phyloP scores from a whole-genome alignment of 2,113 vertebrate species.

The Psammodynastes pulverulentus region DNA sequence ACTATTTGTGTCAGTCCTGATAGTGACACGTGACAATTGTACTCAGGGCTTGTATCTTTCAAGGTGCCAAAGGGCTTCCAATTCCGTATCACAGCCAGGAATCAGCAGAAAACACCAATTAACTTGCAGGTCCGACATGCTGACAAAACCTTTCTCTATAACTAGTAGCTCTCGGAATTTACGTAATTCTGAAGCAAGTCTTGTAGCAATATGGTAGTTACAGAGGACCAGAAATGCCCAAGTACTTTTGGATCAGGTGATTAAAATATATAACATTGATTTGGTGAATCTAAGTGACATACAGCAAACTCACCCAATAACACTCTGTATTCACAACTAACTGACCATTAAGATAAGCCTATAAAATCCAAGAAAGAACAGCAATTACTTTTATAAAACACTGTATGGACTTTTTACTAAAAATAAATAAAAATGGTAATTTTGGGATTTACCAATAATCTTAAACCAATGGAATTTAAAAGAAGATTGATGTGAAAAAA shows the following conservation, averaged over 20 bases:
- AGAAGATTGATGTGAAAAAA: background rate
- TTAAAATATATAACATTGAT: background rate
- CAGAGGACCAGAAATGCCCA: slow-evolving; percentile 52
- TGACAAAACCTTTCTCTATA: slow-evolving; percentile 68
- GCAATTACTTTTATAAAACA: background rate
- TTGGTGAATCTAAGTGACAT: background rate
- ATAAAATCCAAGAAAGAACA: background rate
- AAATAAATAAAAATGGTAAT: background rate
- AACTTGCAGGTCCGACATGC: slow-evolving; percentile 77
- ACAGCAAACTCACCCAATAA: background rate
- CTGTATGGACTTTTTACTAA: background rate
- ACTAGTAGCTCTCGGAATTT: slow-evolving; percentile 67
- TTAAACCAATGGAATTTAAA: background rate
- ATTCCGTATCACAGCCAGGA: slow-evolving; percentile 80
- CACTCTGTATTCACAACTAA: background rate
- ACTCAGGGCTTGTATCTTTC: slow-evolving; percentile 75
- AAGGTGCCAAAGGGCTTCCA: slow-evolving; percentile 78
- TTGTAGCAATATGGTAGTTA: slow-evolving; percentile 53
- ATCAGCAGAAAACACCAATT: slow-evolving; percentile 77
- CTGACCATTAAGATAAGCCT: background rate
- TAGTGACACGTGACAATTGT: slow-evolving; percentile 76
- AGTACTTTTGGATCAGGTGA: background rate
- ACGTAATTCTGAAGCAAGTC: slow-evolving; percentile 68
- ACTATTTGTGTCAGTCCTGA: slow-evolving; percentile 67
- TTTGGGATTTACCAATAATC: background rate